A percentile compares a stretch with the other conserved stretches of the same genome.
Evolutionary conservation across 2,888 invertebrate genomes (phyloP).

Genomic region (Pocota personata): DNA sequence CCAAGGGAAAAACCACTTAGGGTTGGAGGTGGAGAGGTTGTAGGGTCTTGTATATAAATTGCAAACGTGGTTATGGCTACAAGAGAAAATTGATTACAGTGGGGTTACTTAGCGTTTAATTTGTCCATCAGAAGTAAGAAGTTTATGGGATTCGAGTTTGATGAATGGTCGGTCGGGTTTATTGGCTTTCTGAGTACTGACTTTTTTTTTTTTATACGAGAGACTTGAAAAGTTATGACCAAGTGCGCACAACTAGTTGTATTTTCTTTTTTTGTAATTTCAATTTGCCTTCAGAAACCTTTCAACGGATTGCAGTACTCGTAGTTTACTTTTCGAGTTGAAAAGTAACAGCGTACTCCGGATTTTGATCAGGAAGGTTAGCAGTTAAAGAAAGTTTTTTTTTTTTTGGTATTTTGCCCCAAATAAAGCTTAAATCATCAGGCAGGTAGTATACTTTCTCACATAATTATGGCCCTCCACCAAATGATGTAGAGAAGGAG

Average conservation of each 20-base stretch:
- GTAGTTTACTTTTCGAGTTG: not conserved
- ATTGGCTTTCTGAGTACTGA: not conserved
- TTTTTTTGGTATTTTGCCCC: too few species aligned
- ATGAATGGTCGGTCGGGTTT: slow-evolving; percentile 23
- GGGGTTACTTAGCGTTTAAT: slow-evolving; percentile 48
- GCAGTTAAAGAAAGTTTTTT: too few species aligned
- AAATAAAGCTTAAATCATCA: too few species aligned
- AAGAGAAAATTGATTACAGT: slow-evolving; percentile 53
- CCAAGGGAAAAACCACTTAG: slow-evolving; percentile 13
- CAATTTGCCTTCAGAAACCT: not conserved
- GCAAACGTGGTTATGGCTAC: slow-evolving; percentile 47
- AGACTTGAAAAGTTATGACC: not conserved
- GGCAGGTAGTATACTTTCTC: too few species aligned
- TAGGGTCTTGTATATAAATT: slow-evolving; percentile 38
- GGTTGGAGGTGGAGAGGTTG: not conserved
- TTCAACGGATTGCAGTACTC: not conserved
- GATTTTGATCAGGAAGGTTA: too few species aligned
- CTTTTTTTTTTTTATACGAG: not conserved
- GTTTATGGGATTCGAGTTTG: slow-evolving; percentile 37
- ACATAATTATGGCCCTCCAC: too few species aligned
- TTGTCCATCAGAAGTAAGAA: slow-evolving; percentile 44
- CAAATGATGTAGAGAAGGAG: too few species aligned
- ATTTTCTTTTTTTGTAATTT: not conserved
- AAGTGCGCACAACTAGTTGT: not conserved
- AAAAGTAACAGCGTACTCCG: not conserved